Conservation (phyloP, 2,888 invertebrate genomes). For the Blera fallax region DNA sequence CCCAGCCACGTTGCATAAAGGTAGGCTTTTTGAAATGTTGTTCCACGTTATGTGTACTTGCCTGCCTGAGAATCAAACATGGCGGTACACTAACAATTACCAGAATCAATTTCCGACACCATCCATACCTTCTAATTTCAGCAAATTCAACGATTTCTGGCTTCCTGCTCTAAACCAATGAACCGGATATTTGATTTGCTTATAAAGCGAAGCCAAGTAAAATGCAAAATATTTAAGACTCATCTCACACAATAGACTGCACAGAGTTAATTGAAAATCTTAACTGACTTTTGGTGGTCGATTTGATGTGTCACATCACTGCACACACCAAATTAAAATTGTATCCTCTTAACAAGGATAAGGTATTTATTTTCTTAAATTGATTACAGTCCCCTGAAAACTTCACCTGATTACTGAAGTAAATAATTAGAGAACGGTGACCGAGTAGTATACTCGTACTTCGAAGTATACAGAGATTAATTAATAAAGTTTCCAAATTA, state of each 20-base stretch:
- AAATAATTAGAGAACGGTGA: slow-evolving; percentile 15
- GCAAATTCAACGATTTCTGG: not conserved
- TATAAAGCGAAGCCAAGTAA: not conserved
- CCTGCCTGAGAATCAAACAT: not conserved
- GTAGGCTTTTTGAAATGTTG: too few species aligned
- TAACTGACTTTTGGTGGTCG: not conserved
- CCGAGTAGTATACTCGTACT: not conserved
- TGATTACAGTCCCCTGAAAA: not conserved
- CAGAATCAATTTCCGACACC: not conserved
- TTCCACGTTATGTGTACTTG: too few species aligned
- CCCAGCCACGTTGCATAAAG: too few species aligned
- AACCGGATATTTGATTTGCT: slow-evolving; percentile 10
- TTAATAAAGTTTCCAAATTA: slow-evolving; percentile 36
- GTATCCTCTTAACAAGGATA: not conserved
- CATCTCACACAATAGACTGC: not conserved
- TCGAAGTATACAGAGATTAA: not conserved
- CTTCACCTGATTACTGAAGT: slow-evolving; percentile 1
- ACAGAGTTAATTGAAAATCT: not conserved
- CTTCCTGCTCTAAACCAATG: not conserved
- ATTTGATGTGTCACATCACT: not conserved
- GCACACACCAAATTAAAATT: not conserved
- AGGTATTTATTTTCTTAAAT: not conserved
- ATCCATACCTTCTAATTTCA: not conserved
- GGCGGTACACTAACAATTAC: not conserved
- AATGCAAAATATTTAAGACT: not conserved